A percentile compares a stretch with the other conserved stretches of the same genome.
Conservation (phyloP, 37 sponge, comb jelly and placozoan species). For the Hormiphora californensis region DNA sequence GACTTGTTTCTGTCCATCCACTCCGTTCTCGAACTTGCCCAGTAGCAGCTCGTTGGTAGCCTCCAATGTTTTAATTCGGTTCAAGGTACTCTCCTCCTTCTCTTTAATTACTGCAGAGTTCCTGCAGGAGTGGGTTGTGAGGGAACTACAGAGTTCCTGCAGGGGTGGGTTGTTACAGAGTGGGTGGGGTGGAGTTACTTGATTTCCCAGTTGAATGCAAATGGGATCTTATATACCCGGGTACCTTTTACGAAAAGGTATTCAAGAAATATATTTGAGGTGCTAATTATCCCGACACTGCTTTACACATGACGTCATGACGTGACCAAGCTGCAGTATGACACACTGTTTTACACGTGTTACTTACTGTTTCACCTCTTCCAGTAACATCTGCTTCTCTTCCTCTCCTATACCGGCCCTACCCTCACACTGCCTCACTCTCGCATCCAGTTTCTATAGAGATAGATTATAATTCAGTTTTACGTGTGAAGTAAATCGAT, state of each 20-base stretch:
- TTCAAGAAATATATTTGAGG: no score
- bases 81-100: neutral
- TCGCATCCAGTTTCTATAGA: neutral
- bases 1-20: neutral
- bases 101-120: neutral
- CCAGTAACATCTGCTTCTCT: neutral
- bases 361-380: constrained; percentile 35
- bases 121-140: neutral
- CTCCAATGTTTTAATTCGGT: constrained; percentile 1
- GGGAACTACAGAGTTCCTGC: neutral
- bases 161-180: no score
- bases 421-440: neutral
- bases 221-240: no score
- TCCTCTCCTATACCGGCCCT: neutral
- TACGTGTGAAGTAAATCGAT: no score
- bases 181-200: no score
- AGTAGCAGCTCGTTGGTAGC: neutral
- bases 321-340: no score
- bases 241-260: no score
- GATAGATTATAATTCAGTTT: no score
- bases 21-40: neutral
- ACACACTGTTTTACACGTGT: no score
- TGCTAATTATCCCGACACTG: no score
- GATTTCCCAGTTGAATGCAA: no score
- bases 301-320: no score